A percentile compares a stretch with the other conserved stretches of the same genome.
These are phyloP conservation scores for Apaloderma vittatum DNA, from an alignment of 2,113 vertebrate genomes.

Conservation along the genomic window DNA sequence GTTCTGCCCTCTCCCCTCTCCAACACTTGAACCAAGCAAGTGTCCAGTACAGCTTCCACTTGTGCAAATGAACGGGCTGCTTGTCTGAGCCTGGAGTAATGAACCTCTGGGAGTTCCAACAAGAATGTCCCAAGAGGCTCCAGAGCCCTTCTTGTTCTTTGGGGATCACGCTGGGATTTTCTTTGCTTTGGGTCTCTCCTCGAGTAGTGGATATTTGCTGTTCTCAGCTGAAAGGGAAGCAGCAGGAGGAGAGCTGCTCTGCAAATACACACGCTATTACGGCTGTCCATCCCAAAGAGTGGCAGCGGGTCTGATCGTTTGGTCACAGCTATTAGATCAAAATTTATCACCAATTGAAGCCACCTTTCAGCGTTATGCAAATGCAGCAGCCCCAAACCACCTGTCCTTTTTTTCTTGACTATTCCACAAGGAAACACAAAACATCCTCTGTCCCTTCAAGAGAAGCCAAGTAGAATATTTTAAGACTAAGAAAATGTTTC, in stretches of 20 bases:
- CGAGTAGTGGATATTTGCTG: neutral
- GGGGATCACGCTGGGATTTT: neutral
- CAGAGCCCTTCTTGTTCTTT: neutral
- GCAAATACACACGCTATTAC: neutral
- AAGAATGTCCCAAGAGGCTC: neutral
- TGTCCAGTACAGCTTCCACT: neutral
- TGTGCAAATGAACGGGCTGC: neutral
- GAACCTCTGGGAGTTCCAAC: neutral
- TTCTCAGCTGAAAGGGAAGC: neutral
- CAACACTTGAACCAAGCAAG: rapidly evolving
- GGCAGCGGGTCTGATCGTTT: neutral
- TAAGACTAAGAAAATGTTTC: constrained; percentile 12
- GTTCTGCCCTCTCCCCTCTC: neutral
- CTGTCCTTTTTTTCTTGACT: neutral
- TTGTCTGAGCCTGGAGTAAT: neutral
- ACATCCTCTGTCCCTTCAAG: neutral
- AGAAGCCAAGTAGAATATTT: constrained; percentile 15
- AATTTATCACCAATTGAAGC: constrained; percentile 49
- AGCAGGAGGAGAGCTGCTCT: neutral
- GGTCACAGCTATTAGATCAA: constrained; percentile 62
- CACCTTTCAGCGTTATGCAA: constrained; percentile 50
- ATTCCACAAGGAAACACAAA: neutral
- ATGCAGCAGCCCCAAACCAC: constrained; percentile 14
- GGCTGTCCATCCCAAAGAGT: neutral
- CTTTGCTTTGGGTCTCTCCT: neutral